Conservation (phyloP, 2,888 invertebrate species). For the Zhuqinia jingwanae region DNA sequence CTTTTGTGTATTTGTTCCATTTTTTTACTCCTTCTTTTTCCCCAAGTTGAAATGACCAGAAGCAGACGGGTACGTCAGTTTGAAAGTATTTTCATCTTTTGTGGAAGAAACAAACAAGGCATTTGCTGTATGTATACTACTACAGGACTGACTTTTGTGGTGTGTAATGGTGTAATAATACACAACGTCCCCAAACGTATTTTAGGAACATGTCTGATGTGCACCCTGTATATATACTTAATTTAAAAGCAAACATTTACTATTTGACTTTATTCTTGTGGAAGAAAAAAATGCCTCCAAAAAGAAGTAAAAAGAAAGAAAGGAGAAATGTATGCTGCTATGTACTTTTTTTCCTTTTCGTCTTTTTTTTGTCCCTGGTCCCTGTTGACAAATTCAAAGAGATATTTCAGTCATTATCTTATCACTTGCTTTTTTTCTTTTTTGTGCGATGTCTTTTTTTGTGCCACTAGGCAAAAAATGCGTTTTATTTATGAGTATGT, state of each 20-base stretch:
- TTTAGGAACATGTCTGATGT: too few relatives aligned
- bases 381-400: slow-evolving; percentile 74
- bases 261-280: too few relatives aligned
- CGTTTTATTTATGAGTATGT: neutral
- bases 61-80: slow-evolving; percentile 15
- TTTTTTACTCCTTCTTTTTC: too few relatives aligned
- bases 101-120: neutral
- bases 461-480: neutral
- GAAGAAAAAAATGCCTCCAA: neutral
- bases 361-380: slow-evolving; percentile 15
- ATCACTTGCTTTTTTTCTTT: slow-evolving; percentile 42
- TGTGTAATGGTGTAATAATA: slow-evolving; percentile 2
- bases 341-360: neutral
- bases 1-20: too few relatives aligned
- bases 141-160: neutral
- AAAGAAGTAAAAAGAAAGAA: too few relatives aligned
- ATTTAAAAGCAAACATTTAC: too few relatives aligned
- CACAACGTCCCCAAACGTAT: too few relatives aligned
- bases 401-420: slow-evolving; percentile 75
- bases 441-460: neutral
- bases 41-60: neutral
- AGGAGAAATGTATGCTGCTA: neutral
- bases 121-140: neutral
- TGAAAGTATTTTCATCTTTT: slow-evolving; percentile 8
- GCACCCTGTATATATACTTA: too few relatives aligned